Base-by-base conservation (phyloP, 2,797 vertebrate species). In the Chiroxiphia lanceolata region DNA sequence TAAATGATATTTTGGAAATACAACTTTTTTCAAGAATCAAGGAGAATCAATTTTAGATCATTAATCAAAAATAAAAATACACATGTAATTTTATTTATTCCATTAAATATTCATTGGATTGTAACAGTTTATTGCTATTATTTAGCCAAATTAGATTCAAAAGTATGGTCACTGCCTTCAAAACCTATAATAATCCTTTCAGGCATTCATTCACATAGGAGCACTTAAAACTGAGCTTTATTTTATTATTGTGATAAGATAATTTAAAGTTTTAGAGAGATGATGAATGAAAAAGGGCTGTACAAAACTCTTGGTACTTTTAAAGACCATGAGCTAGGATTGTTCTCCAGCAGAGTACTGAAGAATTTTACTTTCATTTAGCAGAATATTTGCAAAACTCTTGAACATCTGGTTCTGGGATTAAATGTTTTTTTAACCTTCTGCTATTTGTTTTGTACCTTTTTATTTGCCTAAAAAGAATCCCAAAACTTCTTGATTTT, bases 101-200 rank as follows among this genome's bases (percentile, higher is more conserved):
- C 25, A 93, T 74, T 84, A 87, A 90, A 42, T 87, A 84, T 86
- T 85, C 33, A 85, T 47, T 53, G 33, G 12, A 86, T 56, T 80
- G 36, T 45, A 94, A 54, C 15, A 81, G 34, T 86, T 93, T 93
- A 88, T 65, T 92, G 68, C 42, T 93, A 71, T 80, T 88, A 85
- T 34, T 80, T 85, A 89, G 26, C 9, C 40, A 93, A 75, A 95
- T 69, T 84, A 79, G 15, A 91, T 92, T 95, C 51, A 76, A 91
- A 93, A 51, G 11, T 11, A 34, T 86, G 26, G 59, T 88, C 44
- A 83, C 10, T 59, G 38, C 44, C 54, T 96, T 89, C 16, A 76
- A 87, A 91, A 81, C 10, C 15, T 25, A 8, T 63, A 90, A 85
- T 50, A 93, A 67, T 56, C 6, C 13, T 78, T 74, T 85, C 60